Conservation (phyloP, 2,797 vertebrate genomes). For the Tragelaphus eurycerus region DNA sequence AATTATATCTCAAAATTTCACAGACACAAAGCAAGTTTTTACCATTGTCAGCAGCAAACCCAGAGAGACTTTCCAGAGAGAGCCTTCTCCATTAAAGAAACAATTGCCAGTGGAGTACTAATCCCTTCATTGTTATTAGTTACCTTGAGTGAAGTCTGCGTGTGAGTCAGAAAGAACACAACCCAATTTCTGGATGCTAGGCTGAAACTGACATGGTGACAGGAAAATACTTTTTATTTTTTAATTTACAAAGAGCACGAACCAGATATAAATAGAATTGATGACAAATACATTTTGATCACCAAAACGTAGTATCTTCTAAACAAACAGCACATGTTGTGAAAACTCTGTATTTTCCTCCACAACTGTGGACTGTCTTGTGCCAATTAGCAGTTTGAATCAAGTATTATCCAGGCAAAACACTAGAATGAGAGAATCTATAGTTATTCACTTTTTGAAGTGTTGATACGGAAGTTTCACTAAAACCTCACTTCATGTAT, state of each 20-base stretch:
- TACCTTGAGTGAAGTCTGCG: background rate
- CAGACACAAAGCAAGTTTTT: slow-evolving; percentile 58
- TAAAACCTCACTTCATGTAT: background rate
- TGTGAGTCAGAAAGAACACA: background rate
- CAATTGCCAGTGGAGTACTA: slow-evolving; percentile 11
- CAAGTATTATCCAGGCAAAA: slow-evolving; percentile 39
- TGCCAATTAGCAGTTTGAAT: slow-evolving; percentile 47
- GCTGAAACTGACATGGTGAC: slow-evolving; percentile 5
- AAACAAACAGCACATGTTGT: slow-evolving; percentile 40
- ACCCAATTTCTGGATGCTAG: background rate
- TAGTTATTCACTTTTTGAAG: background rate
- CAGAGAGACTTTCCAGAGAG: background rate
- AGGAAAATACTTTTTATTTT: background rate
- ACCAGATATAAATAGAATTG: slow-evolving; percentile 28
- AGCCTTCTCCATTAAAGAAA: background rate
- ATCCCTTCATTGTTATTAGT: background rate
- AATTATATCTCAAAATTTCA: slow-evolving; percentile 50
- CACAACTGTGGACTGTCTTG: slow-evolving; percentile 49
- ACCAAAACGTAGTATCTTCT: slow-evolving; percentile 42
- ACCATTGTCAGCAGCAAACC: slow-evolving; percentile 24
- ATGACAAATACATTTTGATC: background rate
- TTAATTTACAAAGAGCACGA: slow-evolving; percentile 17
- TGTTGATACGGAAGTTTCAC: background rate
- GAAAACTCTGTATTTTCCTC: slow-evolving; percentile 59
- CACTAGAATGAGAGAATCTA: background rate